Conservation (phyloP, 2,113 vertebrate genomes). For the Neofelis nebulosa region DNA sequence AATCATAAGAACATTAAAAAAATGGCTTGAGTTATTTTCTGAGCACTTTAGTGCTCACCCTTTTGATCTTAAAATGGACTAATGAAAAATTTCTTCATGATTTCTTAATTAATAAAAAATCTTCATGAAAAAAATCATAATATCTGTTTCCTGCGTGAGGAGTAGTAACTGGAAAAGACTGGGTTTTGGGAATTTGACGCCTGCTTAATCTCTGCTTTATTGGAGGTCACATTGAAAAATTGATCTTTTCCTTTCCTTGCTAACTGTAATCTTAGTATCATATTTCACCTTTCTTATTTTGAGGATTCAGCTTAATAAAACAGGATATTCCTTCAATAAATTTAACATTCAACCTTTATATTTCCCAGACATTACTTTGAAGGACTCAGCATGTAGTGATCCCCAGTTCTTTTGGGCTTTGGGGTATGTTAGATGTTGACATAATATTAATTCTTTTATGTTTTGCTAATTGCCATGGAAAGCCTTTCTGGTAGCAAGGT, state of each 20-base stretch:
- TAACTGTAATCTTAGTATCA: not conserved
- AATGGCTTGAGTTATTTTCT: constrained; percentile 39
- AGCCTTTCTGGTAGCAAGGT: not conserved
- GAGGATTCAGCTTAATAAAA: constrained; percentile 18
- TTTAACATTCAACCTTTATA: not conserved
- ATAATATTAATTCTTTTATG: not conserved
- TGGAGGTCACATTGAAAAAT: constrained; percentile 20
- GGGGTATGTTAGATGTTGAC: not conserved
- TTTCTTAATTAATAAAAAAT: constrained; percentile 30
- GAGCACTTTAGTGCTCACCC: constrained; percentile 17
- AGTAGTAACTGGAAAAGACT: constrained; percentile 14
- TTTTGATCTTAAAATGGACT: constrained; percentile 41
- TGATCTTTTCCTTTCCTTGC: constrained; percentile 18
- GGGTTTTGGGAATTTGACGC: not conserved
- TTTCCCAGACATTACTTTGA: constrained; percentile 34
- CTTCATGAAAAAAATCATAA: not conserved
- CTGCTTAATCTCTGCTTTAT: not conserved
- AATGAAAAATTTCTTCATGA: constrained; percentile 9
- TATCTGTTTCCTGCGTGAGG: not conserved
- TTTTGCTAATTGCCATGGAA: not conserved
- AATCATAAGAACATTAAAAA: not conserved
- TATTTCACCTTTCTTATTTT: constrained; percentile 49
- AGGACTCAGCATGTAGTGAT: not conserved
- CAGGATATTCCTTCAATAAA: not conserved
- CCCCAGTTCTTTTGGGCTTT: not conserved